Evolutionary conservation across 2,113 vertebrate species (phyloP), one percentile per base, ranked within the genome.

Genomic region (Dolichallabes microphthalmus): DNA sequence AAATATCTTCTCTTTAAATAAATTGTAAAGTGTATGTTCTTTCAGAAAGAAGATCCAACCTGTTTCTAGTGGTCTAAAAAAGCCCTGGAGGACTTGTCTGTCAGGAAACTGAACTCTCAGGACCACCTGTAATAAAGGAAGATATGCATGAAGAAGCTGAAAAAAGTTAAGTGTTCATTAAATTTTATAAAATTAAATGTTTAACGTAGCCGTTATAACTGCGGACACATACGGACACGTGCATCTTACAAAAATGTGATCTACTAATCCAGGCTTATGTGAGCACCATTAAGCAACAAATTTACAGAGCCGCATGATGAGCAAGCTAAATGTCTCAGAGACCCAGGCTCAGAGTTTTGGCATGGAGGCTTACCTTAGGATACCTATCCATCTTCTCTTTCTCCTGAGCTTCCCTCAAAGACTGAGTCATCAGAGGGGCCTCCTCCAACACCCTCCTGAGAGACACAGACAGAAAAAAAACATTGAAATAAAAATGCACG

Each of bases 51-150:
- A n/a, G 57, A 7, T 91, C 91, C 22, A 89, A 99, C 98, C 96
- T 80, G 97, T 98, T 90, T 99, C 98, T 17, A 92, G 89, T 19
- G 97, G 96, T 77, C 88, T 92, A 91, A 99, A 99, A 93, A 97
- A 97, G 0, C 97, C 98, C 80, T 99, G 98, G 0, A 99, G 93
- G 88, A 98, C 92, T 19, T 95, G 91, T 69, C 97, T 95, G 92
- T 99, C 97, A 84, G 97, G 98, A 88, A 99, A 99, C 88, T 94
- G 95, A 89, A 99, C 92, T 90, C 98, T 95, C 87, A 99, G 68
- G 58, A 95, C 97, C 89, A 98, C 97, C 98, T 99, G 89, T 83
- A 69, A 76, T 87, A 73, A 45, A 84, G 35, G 20, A 12, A 11
- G 19, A 76, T 32, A 45, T 45, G 45, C 45, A 45, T 30, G 50